Evolutionary conservation across 2,113 vertebrate species (phyloP).

Genomic region (Budorcas taxicolor): DNA sequence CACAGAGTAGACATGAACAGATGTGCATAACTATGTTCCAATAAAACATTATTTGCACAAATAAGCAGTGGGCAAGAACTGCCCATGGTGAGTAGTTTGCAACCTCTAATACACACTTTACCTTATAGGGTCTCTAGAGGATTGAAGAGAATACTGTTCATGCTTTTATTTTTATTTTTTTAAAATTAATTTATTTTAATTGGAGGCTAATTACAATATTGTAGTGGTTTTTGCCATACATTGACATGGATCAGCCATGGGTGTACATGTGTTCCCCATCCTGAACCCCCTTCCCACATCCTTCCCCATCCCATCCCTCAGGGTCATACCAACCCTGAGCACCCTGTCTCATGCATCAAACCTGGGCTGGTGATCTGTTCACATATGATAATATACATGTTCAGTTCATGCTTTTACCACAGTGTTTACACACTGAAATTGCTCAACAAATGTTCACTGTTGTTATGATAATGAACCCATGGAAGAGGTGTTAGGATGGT

Average conservation of each 20-base stretch:
- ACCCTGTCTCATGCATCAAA: background rate
- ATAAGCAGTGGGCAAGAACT: background rate
- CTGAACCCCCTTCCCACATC: background rate
- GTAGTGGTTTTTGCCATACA: background rate
- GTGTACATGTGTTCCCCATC: background rate
- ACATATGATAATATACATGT: background rate
- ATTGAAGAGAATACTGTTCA: background rate
- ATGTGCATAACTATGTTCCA: background rate
- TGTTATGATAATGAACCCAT: background rate
- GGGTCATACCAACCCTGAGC: background rate
- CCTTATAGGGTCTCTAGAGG: background rate
- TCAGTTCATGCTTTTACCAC: background rate
- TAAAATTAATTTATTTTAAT: background rate
- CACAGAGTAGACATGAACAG: background rate
- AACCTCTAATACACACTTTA: background rate
- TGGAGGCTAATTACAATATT: background rate
- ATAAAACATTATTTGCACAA: slow-evolving; percentile 8
- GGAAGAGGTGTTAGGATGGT: background rate
- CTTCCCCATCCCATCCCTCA: background rate
- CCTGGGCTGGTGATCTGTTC: background rate
- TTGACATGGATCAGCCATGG: background rate
- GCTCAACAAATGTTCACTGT: background rate
- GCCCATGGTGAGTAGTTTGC: background rate
- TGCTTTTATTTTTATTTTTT: background rate
- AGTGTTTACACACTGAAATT: background rate